Evolutionary conservation across 1,140 invertebrate species (phyloP).

Genomic region (Eulimnadia texana): DNA sequence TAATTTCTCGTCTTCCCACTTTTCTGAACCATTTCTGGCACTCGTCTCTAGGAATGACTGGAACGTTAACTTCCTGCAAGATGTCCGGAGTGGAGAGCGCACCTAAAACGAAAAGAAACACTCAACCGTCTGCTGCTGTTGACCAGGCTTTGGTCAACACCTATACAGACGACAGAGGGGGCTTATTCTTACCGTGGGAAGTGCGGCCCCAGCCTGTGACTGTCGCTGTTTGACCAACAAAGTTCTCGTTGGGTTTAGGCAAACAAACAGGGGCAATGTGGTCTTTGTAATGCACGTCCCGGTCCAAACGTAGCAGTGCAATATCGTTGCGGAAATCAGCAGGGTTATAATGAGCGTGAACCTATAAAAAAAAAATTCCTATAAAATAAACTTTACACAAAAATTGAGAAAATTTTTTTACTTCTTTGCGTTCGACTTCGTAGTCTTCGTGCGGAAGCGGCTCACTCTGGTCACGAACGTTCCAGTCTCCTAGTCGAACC

Average conservation of each 20-base stretch:
- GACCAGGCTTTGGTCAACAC: too few species aligned
- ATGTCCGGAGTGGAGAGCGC: conserved; percentile 32
- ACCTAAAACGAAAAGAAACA: conserved; percentile 20
- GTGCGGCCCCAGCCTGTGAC: conserved; percentile 82
- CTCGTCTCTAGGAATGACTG: conserved; percentile 78
- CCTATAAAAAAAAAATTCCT: conserved; percentile 28
- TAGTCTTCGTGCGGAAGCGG: conserved; percentile 72
- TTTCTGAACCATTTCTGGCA: conserved; percentile 83
- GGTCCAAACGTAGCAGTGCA: conserved; percentile 62
- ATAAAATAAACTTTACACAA: background rate
- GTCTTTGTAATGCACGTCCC: conserved; percentile 65
- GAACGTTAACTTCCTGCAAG: conserved; percentile 53
- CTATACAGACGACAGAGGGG: background rate
- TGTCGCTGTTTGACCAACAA: conserved; percentile 67
- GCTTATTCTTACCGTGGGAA: conserved; percentile 45
- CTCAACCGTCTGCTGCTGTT: too few species aligned
- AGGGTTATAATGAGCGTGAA: conserved; percentile 71
- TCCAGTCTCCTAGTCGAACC: conserved; percentile 78
- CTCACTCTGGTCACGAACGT: conserved; percentile 60
- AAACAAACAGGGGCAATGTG: conserved; percentile 78
- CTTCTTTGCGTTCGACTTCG: conserved; percentile 71
- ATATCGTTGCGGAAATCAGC: conserved; percentile 80
- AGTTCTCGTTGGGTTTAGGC: conserved; percentile 52
- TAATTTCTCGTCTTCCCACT: conserved; percentile 73
- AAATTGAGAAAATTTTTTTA: conserved; percentile 25